Evolutionary conservation across 2,797 vertebrate species (phyloP).

Genomic region (Etheostoma perlongum): DNA sequence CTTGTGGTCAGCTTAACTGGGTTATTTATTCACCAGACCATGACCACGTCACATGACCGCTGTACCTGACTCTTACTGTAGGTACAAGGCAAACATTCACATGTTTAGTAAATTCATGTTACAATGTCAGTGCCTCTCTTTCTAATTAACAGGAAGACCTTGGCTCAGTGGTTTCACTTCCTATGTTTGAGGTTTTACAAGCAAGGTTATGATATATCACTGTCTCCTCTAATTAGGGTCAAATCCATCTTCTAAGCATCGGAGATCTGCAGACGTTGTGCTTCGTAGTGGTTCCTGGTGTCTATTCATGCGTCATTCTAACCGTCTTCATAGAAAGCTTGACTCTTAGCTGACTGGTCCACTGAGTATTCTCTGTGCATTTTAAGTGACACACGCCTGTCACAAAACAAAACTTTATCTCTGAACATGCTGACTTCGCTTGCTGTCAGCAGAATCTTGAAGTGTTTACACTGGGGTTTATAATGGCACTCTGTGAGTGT

Average conservation of each 20-base stretch:
- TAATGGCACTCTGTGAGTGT: not conserved
- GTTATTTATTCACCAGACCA: conserved; percentile 21
- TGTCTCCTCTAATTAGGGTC: conserved; percentile 34
- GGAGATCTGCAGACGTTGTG: not conserved
- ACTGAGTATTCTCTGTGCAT: not conserved
- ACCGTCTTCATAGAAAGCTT: not conserved
- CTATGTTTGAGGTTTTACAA: conserved; percentile 45
- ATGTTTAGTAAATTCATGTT: conserved; percentile 10
- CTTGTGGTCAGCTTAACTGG: conserved; percentile 24
- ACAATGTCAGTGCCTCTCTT: conserved; percentile 2
- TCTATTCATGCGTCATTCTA: not conserved
- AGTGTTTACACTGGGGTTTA: not conserved
- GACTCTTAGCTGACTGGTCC: not conserved
- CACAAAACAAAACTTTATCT: not conserved
- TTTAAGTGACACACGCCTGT: not conserved
- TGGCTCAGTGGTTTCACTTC: conserved; percentile 39
- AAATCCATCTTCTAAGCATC: conserved; percentile 12
- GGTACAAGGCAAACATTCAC: conserved; percentile 26
- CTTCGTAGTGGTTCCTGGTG: not conserved
- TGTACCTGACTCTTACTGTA: not conserved
- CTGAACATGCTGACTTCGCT: conserved; percentile 35
- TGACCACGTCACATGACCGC: not conserved
- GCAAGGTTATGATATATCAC: conserved; percentile 30
- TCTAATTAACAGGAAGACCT: conserved; percentile 39
- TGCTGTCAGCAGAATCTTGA: conserved; percentile 40